These are phyloP conservation scores for Resseliella maxima DNA, from an alignment of 2,888 invertebrate species.

Conservation along the genomic window DNA sequence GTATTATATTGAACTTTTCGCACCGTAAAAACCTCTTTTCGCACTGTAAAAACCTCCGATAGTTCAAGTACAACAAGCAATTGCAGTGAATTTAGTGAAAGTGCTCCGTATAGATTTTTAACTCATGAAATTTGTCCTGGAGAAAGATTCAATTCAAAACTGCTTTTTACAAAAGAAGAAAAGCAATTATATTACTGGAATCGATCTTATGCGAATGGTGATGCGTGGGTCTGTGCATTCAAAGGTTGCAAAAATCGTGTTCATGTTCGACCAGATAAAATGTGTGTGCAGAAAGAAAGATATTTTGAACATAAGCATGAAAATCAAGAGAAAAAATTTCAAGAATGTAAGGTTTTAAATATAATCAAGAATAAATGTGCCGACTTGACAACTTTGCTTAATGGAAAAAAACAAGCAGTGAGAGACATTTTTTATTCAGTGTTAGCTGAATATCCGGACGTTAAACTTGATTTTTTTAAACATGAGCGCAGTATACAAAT, in stretches of 20 bases:
- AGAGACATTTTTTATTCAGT: neutral
- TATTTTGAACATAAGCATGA: neutral
- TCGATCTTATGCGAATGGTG: neutral
- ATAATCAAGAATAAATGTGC: neutral
- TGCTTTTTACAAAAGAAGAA: constrained; percentile 8
- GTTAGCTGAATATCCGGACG: neutral
- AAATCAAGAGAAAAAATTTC: neutral
- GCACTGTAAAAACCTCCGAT: too few species aligned
- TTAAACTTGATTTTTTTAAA: constrained; percentile 27
- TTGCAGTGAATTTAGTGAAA: neutral
- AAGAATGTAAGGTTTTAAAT: neutral
- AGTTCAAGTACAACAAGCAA: neutral
- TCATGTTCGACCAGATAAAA: neutral
- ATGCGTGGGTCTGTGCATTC: neutral
- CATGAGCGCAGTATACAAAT: neutral
- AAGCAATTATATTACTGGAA: neutral
- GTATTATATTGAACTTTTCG: too few species aligned
- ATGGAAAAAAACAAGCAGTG: neutral
- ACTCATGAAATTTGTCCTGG: neutral
- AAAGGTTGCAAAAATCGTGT: neutral
- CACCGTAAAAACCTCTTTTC: too few species aligned
- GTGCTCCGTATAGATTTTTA: neutral
- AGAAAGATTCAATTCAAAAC: neutral
- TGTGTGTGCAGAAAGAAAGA: neutral
- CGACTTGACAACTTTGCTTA: neutral